phyloP scores from a whole-genome alignment of 64 coral and sea anemone species.

The Anthopleura sola region DNA sequence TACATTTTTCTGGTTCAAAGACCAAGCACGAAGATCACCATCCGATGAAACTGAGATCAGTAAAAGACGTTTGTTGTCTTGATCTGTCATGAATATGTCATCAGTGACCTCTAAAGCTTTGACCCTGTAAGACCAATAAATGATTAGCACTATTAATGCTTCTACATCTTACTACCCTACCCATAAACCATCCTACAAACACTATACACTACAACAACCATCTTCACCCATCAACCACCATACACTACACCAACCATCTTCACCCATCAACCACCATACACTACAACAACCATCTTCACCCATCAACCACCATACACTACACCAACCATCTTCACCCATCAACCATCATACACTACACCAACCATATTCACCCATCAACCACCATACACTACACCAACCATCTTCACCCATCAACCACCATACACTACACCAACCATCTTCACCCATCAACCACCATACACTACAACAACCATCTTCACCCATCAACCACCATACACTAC shows the following conservation, averaged over 20 bases:
- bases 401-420: no score
- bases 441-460: background rate
- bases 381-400: background rate
- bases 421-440: background rate
- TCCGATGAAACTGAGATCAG: constrained; percentile 88
- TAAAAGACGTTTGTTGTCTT: constrained; percentile 32
- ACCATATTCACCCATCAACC: background rate
- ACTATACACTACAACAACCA: background rate
- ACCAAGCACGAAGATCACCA: constrained; percentile 90
- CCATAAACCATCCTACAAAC: background rate
- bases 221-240: background rate
- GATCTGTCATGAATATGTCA: constrained; percentile 36
- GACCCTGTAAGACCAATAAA: constrained; percentile 15
- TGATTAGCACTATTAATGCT: no score
- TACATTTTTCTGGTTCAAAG: constrained; percentile 67
- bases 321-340: background rate
- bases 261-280: background rate
- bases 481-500: background rate
- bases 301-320: background rate
- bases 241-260: background rate
- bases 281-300: background rate
- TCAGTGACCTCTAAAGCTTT: constrained; percentile 6
- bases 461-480: background rate
- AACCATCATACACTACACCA: background rate
- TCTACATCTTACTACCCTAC: no score